phyloP scores from a whole-genome alignment of 2,888 invertebrate species.

The Cenopis cana region DNA sequence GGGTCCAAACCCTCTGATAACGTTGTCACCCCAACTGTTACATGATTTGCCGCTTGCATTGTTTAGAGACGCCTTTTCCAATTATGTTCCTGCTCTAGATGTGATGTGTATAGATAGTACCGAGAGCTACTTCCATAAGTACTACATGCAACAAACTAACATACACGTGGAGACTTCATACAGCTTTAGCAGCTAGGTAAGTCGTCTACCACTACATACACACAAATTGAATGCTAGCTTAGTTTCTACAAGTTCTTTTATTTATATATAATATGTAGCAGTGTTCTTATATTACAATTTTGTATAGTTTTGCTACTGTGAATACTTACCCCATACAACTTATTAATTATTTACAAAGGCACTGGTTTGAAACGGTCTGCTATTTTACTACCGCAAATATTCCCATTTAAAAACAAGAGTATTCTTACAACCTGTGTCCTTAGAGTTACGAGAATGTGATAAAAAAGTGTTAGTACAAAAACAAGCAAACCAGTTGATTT shows the following conservation, averaged over 20 bases:
- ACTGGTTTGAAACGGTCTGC: background rate
- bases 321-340: constrained; percentile 2
- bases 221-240: constrained; percentile 1
- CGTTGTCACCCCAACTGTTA: too few species aligned
- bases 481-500: constrained; percentile 22
- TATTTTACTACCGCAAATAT: background rate
- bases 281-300: too few species aligned
- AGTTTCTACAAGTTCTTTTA: background rate
- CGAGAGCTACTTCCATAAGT: background rate
- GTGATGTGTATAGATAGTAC: background rate
- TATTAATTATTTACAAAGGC: background rate
- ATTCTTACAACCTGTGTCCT: constrained; percentile 22
- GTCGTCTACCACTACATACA: constrained; percentile 10
- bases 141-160: constrained; percentile 26
- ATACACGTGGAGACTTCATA: constrained; percentile 3
- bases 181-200: constrained; percentile 4
- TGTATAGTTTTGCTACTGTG: background rate
- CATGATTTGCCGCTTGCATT: too few species aligned
- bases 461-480: background rate
- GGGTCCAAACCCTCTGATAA: too few species aligned
- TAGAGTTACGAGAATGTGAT: background rate
- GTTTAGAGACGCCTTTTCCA: too few species aligned
- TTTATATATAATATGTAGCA: background rate
- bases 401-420: background rate
- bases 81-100: too few species aligned